Evolutionary conservation across 92 coral and sea anemone genomes (phyloP).

Genomic region (Hydrozoanthus gracilis): DNA sequence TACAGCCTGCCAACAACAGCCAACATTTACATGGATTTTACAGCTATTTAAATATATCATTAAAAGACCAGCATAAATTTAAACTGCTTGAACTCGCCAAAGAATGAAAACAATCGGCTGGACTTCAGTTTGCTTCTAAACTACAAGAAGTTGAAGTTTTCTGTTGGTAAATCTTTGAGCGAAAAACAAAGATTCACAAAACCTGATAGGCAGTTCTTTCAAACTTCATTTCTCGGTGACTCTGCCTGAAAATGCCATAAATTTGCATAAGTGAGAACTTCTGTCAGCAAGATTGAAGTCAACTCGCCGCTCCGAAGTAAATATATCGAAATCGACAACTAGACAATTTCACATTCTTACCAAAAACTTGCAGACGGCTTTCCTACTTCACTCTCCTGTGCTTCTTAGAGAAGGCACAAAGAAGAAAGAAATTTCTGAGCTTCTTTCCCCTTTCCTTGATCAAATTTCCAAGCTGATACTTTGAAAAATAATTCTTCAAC

Average conservation of each 20-base stretch:
- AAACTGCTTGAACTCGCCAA: slow-evolving; percentile 93
- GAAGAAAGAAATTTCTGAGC: slow-evolving; percentile 64
- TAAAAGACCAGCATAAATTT: slow-evolving; percentile 91
- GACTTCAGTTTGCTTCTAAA: slow-evolving; percentile 46
- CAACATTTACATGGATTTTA: slow-evolving; percentile 96
- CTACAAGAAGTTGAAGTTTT: slow-evolving; percentile 38
- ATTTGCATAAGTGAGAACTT: slow-evolving; percentile 93
- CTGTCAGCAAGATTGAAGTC: slow-evolving; percentile 87
- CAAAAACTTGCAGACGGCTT: slow-evolving; percentile 44
- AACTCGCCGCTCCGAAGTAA: slow-evolving; percentile 57
- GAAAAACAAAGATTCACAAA: slow-evolving; percentile 18
- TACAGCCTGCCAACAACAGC: slow-evolving; percentile 76
- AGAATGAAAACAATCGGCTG: slow-evolving; percentile 85
- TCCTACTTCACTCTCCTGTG: slow-evolving; percentile 43
- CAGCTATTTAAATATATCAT: slow-evolving; percentile 98
- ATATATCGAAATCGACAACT: slow-evolving; percentile 28
- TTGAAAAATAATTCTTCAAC: slow-evolving; percentile 66
- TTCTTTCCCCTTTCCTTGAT: slow-evolving; percentile 69
- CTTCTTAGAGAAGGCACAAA: slow-evolving; percentile 52
- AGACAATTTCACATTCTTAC: slow-evolving; percentile 38
- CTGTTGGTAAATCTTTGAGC: slow-evolving; percentile 8
- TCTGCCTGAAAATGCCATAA: slow-evolving; percentile 79
- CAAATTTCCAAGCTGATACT: slow-evolving; percentile 78
- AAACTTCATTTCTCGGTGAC: slow-evolving; percentile 60
- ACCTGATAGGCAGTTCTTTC: slow-evolving; percentile 54